A percentile compares a stretch with the other conserved stretches of the same genome.
phyloP scores from a whole-genome alignment of 2,888 invertebrate genomes.

The Eupsilia transversa region DNA sequence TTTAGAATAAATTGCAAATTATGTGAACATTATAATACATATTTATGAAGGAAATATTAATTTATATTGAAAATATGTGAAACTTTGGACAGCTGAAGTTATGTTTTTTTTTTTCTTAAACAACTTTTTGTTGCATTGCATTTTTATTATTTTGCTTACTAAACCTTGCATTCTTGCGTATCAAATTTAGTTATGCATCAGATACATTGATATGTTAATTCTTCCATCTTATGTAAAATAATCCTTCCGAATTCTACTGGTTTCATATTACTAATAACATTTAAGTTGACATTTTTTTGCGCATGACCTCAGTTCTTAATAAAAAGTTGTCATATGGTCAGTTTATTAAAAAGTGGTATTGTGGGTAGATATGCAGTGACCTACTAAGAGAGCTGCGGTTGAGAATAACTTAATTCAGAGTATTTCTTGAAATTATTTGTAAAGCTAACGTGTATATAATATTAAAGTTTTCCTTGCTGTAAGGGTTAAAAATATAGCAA shows the following conservation, averaged over 20 bases:
- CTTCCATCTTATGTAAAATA: conserved; percentile 5
- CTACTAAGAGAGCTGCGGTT: conserved; percentile 51
- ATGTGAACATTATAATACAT: conserved; percentile 17
- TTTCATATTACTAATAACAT: conserved; percentile 19
- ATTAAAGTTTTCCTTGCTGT: conserved; percentile 44
- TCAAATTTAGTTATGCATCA: conserved; percentile 14
- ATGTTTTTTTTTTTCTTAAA: conserved; percentile 2
- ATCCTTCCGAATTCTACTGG: conserved; percentile 35
- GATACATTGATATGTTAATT: conserved; percentile 9
- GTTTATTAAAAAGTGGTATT: conserved; percentile 53
- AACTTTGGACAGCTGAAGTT: conserved; percentile 37
- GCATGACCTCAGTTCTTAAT: conserved; percentile 44
- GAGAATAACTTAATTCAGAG: conserved; percentile 38
- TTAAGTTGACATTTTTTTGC: conserved; percentile 38
- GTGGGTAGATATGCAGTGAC: conserved; percentile 61
- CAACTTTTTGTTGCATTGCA: conserved; percentile 1
- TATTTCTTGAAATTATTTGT: conserved; percentile 53
- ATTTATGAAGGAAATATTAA: conserved; percentile 40
- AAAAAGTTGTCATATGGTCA: conserved; percentile 35
- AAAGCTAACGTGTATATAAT: conserved; percentile 3
- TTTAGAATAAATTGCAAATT: conserved; percentile 37
- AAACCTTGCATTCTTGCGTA: conserved; percentile 38
- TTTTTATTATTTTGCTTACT: conserved; percentile 1
- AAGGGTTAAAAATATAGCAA: background rate
- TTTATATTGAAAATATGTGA: conserved; percentile 28